phyloP scores from a whole-genome alignment of 2,797 vertebrate genomes.

The Phrynocephalus guinanensis region DNA sequence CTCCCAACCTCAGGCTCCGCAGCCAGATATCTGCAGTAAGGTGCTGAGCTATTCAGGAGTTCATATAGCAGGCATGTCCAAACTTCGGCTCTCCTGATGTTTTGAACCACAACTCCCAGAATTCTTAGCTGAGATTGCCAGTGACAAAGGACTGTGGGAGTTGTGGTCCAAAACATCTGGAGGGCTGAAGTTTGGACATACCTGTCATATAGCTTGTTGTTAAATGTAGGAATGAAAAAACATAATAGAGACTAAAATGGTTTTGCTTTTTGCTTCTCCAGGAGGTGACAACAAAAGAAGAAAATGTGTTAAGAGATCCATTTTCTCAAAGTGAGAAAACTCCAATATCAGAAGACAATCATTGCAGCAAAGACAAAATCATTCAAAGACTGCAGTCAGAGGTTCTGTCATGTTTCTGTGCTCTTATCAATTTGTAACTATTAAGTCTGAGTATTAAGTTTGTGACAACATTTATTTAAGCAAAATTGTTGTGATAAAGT shows the following conservation, averaged over 20 bases:
- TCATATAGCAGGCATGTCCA: no score
- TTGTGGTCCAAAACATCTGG: no score
- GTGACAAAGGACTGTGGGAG: no score
- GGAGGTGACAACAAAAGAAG: constrained; percentile 71
- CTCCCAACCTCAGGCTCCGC: no score
- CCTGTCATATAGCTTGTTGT: background rate
- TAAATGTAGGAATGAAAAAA: background rate
- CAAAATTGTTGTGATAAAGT: background rate
- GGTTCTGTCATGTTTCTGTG: constrained; percentile 55
- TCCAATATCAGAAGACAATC: constrained; percentile 66
- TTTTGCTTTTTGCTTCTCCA: constrained; percentile 37
- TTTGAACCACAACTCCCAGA: no score
- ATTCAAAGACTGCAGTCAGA: constrained; percentile 68
- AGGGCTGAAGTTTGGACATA: no score
- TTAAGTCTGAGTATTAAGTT: background rate
- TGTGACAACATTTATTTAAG: background rate
- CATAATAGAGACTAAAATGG: constrained; percentile 4
- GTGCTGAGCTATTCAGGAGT: no score
- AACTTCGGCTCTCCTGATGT: no score
- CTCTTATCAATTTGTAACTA: background rate
- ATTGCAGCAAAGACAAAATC: constrained; percentile 66
- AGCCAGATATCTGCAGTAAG: no score
- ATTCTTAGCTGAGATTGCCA: no score
- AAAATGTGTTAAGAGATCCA: constrained; percentile 68
- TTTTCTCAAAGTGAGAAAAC: constrained; percentile 68